Percentiles rank a stretch among this genome's conserved stretches.
Evolutionary conservation across 2,113 vertebrate genomes (phyloP).

Genomic region (cat (Felis catus)): DNA sequence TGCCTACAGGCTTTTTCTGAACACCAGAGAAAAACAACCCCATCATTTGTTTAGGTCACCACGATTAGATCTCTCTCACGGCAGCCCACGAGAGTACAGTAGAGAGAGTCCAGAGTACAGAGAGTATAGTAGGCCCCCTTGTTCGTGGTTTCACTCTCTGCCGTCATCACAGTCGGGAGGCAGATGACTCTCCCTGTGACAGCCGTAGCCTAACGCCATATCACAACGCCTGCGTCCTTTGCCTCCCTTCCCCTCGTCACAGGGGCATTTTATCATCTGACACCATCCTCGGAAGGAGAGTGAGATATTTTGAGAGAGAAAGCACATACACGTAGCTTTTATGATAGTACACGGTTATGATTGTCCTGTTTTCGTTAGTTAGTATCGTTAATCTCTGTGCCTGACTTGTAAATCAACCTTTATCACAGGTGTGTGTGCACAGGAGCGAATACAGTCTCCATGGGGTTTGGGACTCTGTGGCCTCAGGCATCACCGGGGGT

Average conservation of each 20-base stretch:
- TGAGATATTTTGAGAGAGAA: not conserved
- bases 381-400: too few relatives aligned
- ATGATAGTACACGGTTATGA: too few relatives aligned
- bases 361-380: not conserved
- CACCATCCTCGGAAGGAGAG: not conserved
- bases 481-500: not conserved
- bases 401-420: not conserved
- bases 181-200: not conserved
- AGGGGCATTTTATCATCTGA: not conserved
- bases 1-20: not conserved
- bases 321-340: not conserved
- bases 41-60: not conserved
- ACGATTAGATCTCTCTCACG: not conserved
- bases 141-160: not conserved
- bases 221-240: rapidly evolving
- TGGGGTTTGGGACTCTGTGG: not conserved
- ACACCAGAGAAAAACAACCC: not conserved
- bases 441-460: not conserved
- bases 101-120: too few relatives aligned
- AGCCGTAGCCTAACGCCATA: not conserved
- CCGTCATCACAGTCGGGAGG: not conserved
- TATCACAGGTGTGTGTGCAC: not conserved
- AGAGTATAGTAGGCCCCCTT: too few relatives aligned
- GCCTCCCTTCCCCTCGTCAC: not conserved
- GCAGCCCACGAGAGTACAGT: too few relatives aligned